Percentiles rank a stretch among this genome's conserved stretches.
Conservation (phyloP, 2,797 vertebrate genomes). For the Galaxias olidus region DNA sequence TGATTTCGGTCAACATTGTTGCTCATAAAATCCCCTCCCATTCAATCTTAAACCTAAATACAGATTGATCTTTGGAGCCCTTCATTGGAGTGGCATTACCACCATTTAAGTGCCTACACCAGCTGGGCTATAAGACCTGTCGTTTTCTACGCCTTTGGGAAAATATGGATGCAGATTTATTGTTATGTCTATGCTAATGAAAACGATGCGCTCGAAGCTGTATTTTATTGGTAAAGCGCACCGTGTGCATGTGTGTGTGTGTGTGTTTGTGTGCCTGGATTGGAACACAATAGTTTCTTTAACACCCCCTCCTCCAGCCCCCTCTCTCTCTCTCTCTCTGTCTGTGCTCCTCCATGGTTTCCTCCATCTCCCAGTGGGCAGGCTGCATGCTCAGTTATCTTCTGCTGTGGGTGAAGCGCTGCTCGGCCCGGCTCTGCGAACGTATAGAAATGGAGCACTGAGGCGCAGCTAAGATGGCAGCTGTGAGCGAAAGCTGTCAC, state of each 20-base stretch:
- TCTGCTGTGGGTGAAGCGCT: slow-evolving; percentile 40
- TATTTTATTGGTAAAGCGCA: slow-evolving; percentile 6
- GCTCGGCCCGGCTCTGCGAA: slow-evolving; percentile 42
- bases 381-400: slow-evolving; percentile 12
- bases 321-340: slow-evolving; percentile 24
- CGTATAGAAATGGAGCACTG: slow-evolving; percentile 33
- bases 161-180: slow-evolving; percentile 16
- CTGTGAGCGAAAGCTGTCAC: slow-evolving; percentile 71
- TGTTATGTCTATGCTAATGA: slow-evolving; percentile 11
- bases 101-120: slow-evolving; percentile 4
- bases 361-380: slow-evolving; percentile 11
- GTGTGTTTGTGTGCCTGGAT: slow-evolving; percentile 10
- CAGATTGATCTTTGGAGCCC: slow-evolving; percentile 50
- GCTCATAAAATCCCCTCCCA: slow-evolving; percentile 35
- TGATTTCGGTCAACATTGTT: slow-evolving; percentile 19
- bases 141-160: slow-evolving; percentile 19
- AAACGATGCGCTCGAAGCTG: slow-evolving; percentile 20
- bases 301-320: slow-evolving; percentile 19
- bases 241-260: slow-evolving; percentile 17
- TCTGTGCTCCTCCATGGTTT: neutral
- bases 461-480: slow-evolving; percentile 72
- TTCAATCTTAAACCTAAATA: slow-evolving; percentile 47
- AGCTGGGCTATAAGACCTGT: slow-evolving; percentile 22
- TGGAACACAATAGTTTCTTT: too few species aligned
- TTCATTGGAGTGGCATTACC: slow-evolving; percentile 53